phyloP scores from a whole-genome alignment of 1,140 invertebrate genomes.

The Euwallacea fornicatus region DNA sequence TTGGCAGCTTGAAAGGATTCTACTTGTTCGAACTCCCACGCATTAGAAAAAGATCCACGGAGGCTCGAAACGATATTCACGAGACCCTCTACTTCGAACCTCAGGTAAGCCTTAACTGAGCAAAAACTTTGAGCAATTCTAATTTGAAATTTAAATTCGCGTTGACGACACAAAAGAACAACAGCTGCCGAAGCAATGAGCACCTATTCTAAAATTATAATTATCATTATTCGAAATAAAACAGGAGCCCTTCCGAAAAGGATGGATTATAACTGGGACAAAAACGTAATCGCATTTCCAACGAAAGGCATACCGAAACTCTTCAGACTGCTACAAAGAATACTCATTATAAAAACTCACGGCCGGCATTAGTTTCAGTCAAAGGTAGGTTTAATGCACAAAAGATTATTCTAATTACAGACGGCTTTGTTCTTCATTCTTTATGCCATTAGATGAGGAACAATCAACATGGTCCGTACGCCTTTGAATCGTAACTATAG shows the following conservation, averaged over 20 bases:
- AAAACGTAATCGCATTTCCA: conserved; percentile 9
- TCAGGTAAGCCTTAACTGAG: conserved; percentile 63
- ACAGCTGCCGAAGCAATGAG: too few relatives aligned
- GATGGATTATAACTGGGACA: neutral
- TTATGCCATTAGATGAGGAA: conserved; percentile 25
- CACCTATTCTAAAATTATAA: conserved; percentile 5
- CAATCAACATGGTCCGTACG: conserved; percentile 9
- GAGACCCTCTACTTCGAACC: conserved; percentile 70
- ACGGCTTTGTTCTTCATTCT: conserved; percentile 24
- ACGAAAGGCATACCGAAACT: conserved; percentile 10
- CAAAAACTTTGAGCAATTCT: too few relatives aligned
- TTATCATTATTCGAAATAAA: conserved; percentile 3
- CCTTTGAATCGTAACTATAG: conserved; percentile 12
- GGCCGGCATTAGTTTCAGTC: conserved; percentile 15
- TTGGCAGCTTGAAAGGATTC: conserved; percentile 79
- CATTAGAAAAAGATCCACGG: conserved; percentile 77
- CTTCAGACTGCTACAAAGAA: neutral
- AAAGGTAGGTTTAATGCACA: conserved; percentile 17
- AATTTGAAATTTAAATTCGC: neutral
- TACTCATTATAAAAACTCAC: conserved; percentile 14
- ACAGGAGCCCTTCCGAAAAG: neutral
- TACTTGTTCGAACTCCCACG: conserved; percentile 80
- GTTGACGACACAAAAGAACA: neutral
- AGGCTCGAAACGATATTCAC: conserved; percentile 73
- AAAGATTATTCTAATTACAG: conserved; percentile 22